Evolutionary conservation across 1,140 invertebrate species (phyloP), one percentile per base, ranked within the genome.

Genomic region (Homalodisca vitripennis): DNA sequence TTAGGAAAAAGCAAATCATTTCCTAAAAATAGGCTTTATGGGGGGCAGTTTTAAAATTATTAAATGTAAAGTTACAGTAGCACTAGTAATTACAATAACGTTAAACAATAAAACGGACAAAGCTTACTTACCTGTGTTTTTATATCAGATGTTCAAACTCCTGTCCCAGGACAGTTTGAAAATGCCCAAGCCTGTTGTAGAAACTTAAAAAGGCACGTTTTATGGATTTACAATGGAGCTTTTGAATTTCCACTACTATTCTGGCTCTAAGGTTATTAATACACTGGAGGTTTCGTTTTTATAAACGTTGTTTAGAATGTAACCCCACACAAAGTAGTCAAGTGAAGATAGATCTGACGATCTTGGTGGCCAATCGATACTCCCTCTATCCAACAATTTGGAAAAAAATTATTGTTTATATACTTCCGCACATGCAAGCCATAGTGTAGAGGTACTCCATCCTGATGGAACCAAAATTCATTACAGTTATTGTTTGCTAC

Each of bases 401-500:
- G 3, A 13, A 29, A 62, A 29, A 17, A 12, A 17, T 41, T 20
- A 53, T 20, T 3, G 6, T 53, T 6, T 14, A 6, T 6, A 14
- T 14, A 53, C 48, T 22, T 22, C 22, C 48, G 12, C 6, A 22
- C 48, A 53, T 53, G 6, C 22, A 53, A 20, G 12, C 12, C 20
- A 20, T 12, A 6, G 48, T 12, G 48, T n/a, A n/a, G 48, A 6
- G 20, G 57, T 31, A 26, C 57, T 62, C 57, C 57, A 31, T 62
- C 30, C 27, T 62, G 57, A 13, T 62, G 57, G 30, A 62, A 62
- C 57, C 57, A 62, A 62, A 29, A 3, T 27, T 3, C 6, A 62
- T 13, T 3, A 13, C 3, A 29, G 20, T 22, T 31, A 62, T 10
- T 62, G 13, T 24, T 6, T 17, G 12, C 20, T 53, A 12, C 12